Conservation (phyloP, 2,113 vertebrate genomes). For the Sturnus vulgaris region DNA sequence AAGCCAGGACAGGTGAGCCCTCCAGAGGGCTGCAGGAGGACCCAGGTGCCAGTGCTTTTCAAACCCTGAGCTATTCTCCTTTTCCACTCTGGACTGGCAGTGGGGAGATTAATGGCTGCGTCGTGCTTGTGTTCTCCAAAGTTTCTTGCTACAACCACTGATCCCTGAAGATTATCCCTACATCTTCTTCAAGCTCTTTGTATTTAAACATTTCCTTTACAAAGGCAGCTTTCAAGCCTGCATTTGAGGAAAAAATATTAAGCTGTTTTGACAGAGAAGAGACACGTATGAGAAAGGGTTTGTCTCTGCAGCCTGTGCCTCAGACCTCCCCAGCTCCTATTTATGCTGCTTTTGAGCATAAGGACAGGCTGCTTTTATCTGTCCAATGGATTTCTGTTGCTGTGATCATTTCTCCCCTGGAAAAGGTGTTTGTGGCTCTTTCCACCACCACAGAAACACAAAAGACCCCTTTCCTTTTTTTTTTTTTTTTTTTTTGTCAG, state of each 20-base stretch:
- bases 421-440: neutral
- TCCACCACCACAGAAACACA: neutral
- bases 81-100: neutral
- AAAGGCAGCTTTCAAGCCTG: slow-evolving; percentile 31
- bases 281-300: neutral
- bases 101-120: neutral
- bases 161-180: slow-evolving; percentile 39
- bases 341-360: slow-evolving; percentile 16
- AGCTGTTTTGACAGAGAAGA: slow-evolving; percentile 33
- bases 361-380: slow-evolving; percentile 19
- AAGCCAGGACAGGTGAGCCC: neutral
- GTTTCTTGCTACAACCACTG: neutral
- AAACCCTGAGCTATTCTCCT: neutral
- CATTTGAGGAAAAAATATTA: slow-evolving; percentile 12
- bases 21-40: neutral
- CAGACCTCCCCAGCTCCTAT: slow-evolving; percentile 29
- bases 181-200: neutral
- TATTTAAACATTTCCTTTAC: slow-evolving; percentile 16
- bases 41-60: neutral
- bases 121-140: neutral
- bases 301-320: neutral
- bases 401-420: slow-evolving; percentile 18
- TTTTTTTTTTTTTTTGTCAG: neutral
- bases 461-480: neutral
- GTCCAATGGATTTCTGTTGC: slow-evolving; percentile 16